A percentile compares a stretch with the other conserved stretches of the same genome.
Conservation (phyloP, 2,113 vertebrate species). For the Raphicerus campestris region DNA sequence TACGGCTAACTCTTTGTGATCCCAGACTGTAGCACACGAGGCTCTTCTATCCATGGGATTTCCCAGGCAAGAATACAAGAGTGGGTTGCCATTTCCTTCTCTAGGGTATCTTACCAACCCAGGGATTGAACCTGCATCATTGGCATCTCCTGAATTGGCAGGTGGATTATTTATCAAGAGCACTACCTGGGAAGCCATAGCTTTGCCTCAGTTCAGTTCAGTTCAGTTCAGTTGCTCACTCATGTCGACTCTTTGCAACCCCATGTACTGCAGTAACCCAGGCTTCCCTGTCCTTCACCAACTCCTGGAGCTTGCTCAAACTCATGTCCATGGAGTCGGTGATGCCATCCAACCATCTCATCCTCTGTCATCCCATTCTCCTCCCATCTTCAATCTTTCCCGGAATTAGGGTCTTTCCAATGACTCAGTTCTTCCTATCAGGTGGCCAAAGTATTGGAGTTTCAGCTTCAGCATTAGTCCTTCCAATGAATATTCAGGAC, state of each 20-base stretch:
- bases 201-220: neutral
- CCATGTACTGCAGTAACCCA: neutral
- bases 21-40: neutral
- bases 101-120: neutral
- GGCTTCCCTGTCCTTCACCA: neutral
- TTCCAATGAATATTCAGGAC: neutral
- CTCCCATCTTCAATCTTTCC: neutral
- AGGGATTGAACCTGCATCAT: neutral
- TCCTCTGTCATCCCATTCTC: neutral
- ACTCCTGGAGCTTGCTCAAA: neutral
- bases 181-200: neutral
- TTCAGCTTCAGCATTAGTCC: neutral
- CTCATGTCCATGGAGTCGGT: neutral
- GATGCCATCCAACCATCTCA: neutral
- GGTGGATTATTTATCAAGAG: neutral
- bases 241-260: neutral
- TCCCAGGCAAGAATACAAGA: neutral
- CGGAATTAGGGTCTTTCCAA: neutral
- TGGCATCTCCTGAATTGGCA: neutral
- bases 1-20: neutral
- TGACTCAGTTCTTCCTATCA: neutral
- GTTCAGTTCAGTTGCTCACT: neutral
- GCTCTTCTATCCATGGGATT: neutral
- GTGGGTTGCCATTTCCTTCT: neutral
- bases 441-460: neutral